Base-by-base conservation (phyloP, 2,888 invertebrate genomes). In the Acanthosepion esculentum region DNA sequence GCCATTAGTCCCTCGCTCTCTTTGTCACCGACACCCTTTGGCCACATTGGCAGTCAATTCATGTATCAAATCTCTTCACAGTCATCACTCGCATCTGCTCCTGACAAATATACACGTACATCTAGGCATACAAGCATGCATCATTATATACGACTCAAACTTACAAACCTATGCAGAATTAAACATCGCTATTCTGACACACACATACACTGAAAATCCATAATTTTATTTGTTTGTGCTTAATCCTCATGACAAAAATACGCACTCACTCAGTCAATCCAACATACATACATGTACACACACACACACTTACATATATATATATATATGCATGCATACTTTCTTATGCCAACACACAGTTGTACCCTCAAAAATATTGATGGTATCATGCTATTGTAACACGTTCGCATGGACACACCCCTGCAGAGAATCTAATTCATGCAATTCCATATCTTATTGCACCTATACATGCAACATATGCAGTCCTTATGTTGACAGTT, bases 21-120 rank as follows among this genome's bases (percentile, higher is more conserved):
- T 78, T 78, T 78, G 78, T 78, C 78, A 78, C n/a, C 78, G 33
- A n/a, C n/a, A 33, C 78, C n/a, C 78, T n/a, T 78, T 18, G 78
- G 78, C 78, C n/a, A 33, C 78, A 78, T 78, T 78, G 78, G 78
- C 78, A 78, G 78, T 78, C 78, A 78, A 33, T 78, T 78, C 78
- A 78, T 78, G 78, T 78, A 78, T n/a, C 78, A 78, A 18, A 78
- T 78, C 78, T 78, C 78, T 78, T 78, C 78, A 78, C 78, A 78
- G 78, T 78, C n/a, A 78, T 33, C 78, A 78, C n/a, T 33, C 78
- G 3, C 78, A 78, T 78, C 78, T 78, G 78, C n/a, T 78, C 10
- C 78, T 78, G 78, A 78, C 78, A 78, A 78, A 78, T 78, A 78
- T 78, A 33, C 78, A 15, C 78, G 12, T 59, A 20, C 59, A 59